Base-by-base conservation (phyloP, 2,888 invertebrate genomes). In the Drosophila niveifrons region DNA sequence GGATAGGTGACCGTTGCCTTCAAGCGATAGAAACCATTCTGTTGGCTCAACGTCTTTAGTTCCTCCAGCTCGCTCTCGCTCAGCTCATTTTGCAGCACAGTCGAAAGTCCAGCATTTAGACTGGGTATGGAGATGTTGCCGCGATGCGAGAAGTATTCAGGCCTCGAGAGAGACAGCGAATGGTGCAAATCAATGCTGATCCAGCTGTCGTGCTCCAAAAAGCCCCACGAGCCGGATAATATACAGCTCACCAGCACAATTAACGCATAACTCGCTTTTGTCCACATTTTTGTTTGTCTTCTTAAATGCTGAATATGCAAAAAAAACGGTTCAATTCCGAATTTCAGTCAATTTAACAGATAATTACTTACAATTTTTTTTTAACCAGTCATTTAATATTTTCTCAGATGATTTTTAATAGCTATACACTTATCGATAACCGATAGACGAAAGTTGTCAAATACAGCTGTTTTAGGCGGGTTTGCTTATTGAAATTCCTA, bases 191-290 rank as follows among this genome's bases (percentile, higher is more conserved):
- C 94, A 77, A 96, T 94, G 70, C 94, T 94, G 17, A 96, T 91
- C 94, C 95, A 95, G 31, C 96, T 95, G 92, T 96, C 96, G 85
- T 95, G 95, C 87, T 96, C 96, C 72, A 96, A 90, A 80, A 94
- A 94, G 52, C 92, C 93, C 72, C 66, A 78, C 15, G 76, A 71
- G 28, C 48, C 43, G 8, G 71, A 43, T 11, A 78, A 15, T 9
- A 75, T 39, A 15, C 71, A 41, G 23, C 71, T 65, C 10, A 85
- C n/a, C 31, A 82, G 15, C 48, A 72, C 29, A 17, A 73, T 34
- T 23, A 63, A 7, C 36, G 55, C 8, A 28, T 8, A 78, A 6
- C 17, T 48, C 41, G 36, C 10, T 43, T 63, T 78, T 17, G 13
- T 11, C 31, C 43, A 46, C 75, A 76, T 76, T 46, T 17, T 47